A percentile compares a stretch with the other conserved stretches of the same genome.
Evolutionary conservation across 1,140 invertebrate species (phyloP).

Genomic region (Drosophila busckii): DNA sequence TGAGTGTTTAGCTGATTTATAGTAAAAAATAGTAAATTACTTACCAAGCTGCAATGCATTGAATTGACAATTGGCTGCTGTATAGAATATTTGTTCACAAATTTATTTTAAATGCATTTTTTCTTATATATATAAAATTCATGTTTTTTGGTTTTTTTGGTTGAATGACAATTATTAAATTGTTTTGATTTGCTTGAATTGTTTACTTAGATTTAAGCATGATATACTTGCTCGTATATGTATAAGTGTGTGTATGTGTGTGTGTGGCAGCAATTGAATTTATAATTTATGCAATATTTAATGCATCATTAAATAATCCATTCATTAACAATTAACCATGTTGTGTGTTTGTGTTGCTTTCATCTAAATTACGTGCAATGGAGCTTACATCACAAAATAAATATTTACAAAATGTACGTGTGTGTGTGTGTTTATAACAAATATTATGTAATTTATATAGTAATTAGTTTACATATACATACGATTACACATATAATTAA

Average conservation of each 20-base stretch:
- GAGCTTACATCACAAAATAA: constrained; percentile 62
- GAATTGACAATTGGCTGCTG: too few species aligned
- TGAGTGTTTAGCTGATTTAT: constrained; percentile 39
- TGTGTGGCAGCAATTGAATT: constrained; percentile 50
- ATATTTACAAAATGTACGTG: constrained; percentile 53
- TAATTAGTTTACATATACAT: constrained; percentile 23
- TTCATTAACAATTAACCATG: constrained; percentile 70
- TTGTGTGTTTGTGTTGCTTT: constrained; percentile 7
- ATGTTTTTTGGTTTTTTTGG: constrained; percentile 22
- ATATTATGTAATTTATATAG: constrained; percentile 22
- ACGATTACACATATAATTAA: constrained; percentile 34
- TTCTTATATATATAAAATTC: constrained; percentile 27
- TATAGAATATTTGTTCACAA: background rate
- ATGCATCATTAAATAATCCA: constrained; percentile 72
- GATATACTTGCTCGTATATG: constrained; percentile 30
- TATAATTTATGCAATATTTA: constrained; percentile 62
- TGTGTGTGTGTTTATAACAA: constrained; percentile 19
- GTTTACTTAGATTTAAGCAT: constrained; percentile 28
- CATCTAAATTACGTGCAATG: constrained; percentile 42
- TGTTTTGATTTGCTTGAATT: constrained; percentile 13
- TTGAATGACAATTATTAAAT: constrained; percentile 26
- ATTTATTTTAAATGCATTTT: constrained; percentile 33
- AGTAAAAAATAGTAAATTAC: too few species aligned
- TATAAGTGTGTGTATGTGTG: constrained; percentile 37
- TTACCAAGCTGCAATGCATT: too few species aligned